These are phyloP conservation scores for Fratercula arctica DNA, from an alignment of 2,797 vertebrate genomes.

Conservation along the genomic window DNA sequence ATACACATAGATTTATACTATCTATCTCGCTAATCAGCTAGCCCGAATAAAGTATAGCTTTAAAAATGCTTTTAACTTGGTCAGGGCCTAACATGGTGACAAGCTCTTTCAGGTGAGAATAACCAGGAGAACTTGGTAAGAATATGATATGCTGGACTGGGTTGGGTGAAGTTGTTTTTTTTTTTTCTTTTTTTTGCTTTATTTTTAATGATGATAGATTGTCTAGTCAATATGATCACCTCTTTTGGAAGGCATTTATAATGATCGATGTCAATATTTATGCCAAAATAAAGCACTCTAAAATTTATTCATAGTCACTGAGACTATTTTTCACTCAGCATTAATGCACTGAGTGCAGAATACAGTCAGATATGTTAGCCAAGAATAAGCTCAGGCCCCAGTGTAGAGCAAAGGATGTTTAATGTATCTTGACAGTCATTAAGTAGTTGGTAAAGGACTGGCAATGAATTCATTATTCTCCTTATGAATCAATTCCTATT, in stretches of 20 bases:
- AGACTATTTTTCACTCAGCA: slow-evolving; percentile 37
- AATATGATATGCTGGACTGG: not conserved
- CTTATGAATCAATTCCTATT: slow-evolving; percentile 52
- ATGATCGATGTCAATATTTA: slow-evolving; percentile 36
- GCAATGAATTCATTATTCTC: slow-evolving; percentile 50
- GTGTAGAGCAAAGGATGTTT: slow-evolving; percentile 42
- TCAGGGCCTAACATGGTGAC: not conserved
- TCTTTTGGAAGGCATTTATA: slow-evolving; percentile 13
- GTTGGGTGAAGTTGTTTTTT: not conserved
- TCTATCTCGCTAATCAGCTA: not conserved
- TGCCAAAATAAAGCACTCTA: slow-evolving; percentile 25
- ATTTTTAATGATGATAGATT: not conserved
- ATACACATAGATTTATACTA: not conserved
- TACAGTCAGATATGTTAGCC: slow-evolving; percentile 7
- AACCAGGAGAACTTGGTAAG: not conserved
- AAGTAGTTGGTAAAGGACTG: slow-evolving; percentile 45
- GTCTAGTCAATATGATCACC: not conserved
- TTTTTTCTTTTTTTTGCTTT: not conserved
- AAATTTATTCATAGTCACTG: not conserved
- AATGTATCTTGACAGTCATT: slow-evolving; percentile 48
- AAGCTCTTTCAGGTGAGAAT: not conserved
- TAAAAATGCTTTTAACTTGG: not conserved
- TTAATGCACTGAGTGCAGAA: not conserved
- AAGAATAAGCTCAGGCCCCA: slow-evolving; percentile 21
- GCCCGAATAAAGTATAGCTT: not conserved